Evolutionary conservation across 2,797 vertebrate genomes (phyloP), one percentile per base, ranked within the genome.

Genomic region (Capromys pilorides): DNA sequence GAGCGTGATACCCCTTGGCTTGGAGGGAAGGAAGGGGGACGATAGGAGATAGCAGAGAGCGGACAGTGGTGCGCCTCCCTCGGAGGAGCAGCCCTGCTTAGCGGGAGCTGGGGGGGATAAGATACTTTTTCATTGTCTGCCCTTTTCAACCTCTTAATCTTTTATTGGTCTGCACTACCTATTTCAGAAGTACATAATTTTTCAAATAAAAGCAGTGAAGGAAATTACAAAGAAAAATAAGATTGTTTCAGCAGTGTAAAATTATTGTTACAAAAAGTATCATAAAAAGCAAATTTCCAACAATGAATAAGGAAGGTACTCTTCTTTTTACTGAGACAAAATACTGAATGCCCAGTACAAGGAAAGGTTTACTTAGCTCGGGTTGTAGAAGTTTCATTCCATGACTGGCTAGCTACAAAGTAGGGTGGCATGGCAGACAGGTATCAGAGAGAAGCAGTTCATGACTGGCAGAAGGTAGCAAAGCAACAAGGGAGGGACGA

Each of bases 201-300:
- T 28, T 24, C 24, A 83, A 87, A 82, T 75, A 94, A 92, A 94
- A 90, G 26, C 89, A 88, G 57, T 81, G 49, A 83, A 86, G 86
- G n/a, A 87, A 94, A 79, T 87, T 80, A 54, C n/a, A 84, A 84
- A 62, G 64, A 59, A 69, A 85, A 85, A 61, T 94, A 19, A 18
- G 33, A 59, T 95, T 83, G 2, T 83, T 93, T 93, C 66, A 45
- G 14, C 45, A 94, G 18, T 78, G 57, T 75, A 77, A 61, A 45
- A 79, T 62, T 13, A 87, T 12, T 88, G 26, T 84, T 93, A 64
- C 6, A 85, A 88, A 90, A 62, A 54, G 4, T 82, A 81, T 71
- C 13, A 84, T 45, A 82, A 59, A 67, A 94, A 84, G 31, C 54
- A 86, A 64, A 33, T 77, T 28, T n/a, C 24, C 33, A 78, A 18